A percentile compares a stretch with the other conserved stretches of the same genome.
phyloP scores from a whole-genome alignment of 2,113 vertebrate genomes.

The Petromus typicus region DNA sequence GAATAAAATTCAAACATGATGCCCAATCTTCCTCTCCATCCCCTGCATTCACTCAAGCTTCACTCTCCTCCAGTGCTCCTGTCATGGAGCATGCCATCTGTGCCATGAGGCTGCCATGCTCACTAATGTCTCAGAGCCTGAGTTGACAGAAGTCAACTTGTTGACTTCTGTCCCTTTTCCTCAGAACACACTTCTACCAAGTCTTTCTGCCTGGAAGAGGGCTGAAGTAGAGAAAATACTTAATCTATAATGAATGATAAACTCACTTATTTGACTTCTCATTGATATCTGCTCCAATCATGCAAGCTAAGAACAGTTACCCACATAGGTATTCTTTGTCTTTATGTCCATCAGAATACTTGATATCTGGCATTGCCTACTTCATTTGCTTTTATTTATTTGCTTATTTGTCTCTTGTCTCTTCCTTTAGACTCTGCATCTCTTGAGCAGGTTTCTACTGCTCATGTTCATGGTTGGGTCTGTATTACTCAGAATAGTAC shows the following conservation, averaged over 20 bases:
- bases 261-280: not conserved
- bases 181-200: not conserved
- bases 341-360: not conserved
- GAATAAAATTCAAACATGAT: not conserved
- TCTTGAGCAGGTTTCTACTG: not conserved
- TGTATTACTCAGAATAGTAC: not conserved
- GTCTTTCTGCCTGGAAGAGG: not conserved
- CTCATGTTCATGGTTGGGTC: not conserved
- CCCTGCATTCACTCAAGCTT: not conserved
- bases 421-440: not conserved
- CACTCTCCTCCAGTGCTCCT: rapidly evolving
- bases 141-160: no score
- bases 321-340: not conserved
- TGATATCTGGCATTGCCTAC: not conserved
- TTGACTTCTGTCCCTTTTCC: not conserved
- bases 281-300: not conserved
- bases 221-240: not conserved
- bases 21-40: not conserved
- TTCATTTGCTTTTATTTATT: not conserved
- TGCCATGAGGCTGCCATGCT: not conserved
- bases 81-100: not conserved
- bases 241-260: not conserved
- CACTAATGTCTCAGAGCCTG: no score
- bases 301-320: not conserved
- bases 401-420: not conserved